A percentile compares a stretch with the other conserved stretches of the same genome.
Conservation (phyloP, 2,797 vertebrate genomes). For the Hylomyscus alleni region DNA sequence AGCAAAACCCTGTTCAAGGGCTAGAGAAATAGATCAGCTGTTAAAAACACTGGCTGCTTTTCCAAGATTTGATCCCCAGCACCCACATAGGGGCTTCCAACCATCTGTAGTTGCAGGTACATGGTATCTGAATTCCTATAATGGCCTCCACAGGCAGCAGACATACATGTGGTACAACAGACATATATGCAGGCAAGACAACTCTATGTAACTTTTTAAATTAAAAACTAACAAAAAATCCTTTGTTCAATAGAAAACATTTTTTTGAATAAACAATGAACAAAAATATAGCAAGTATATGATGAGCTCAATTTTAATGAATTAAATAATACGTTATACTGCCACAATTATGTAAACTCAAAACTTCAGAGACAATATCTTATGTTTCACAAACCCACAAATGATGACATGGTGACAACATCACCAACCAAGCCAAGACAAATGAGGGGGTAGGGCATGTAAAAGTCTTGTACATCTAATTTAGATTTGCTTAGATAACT, state of each 20-base stretch:
- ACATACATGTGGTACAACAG: background rate
- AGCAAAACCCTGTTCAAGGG: background rate
- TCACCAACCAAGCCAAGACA: conserved; percentile 66
- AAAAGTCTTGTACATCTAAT: background rate
- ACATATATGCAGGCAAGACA: background rate
- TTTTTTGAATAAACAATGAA: background rate
- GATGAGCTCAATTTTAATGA: conserved; percentile 69
- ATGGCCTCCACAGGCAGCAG: background rate
- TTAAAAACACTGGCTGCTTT: background rate
- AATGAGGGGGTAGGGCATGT: background rate
- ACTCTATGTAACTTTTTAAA: background rate
- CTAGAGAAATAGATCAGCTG: background rate
- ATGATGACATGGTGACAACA: conserved; percentile 58
- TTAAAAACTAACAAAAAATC: background rate
- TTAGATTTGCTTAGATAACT: background rate
- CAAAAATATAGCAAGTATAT: conserved; percentile 54
- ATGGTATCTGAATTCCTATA: background rate
- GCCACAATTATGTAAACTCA: conserved; percentile 67
- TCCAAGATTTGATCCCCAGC: background rate
- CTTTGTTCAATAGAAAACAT: conserved; percentile 28
- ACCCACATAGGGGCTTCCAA: background rate
- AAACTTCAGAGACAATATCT: conserved; percentile 66
- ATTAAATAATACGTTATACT: conserved; percentile 67
- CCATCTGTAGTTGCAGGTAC: background rate
- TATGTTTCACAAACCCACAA: conserved; percentile 77